Evolutionary conservation across 2,797 vertebrate species (phyloP).

Genomic region (Dryobates pubescens): DNA sequence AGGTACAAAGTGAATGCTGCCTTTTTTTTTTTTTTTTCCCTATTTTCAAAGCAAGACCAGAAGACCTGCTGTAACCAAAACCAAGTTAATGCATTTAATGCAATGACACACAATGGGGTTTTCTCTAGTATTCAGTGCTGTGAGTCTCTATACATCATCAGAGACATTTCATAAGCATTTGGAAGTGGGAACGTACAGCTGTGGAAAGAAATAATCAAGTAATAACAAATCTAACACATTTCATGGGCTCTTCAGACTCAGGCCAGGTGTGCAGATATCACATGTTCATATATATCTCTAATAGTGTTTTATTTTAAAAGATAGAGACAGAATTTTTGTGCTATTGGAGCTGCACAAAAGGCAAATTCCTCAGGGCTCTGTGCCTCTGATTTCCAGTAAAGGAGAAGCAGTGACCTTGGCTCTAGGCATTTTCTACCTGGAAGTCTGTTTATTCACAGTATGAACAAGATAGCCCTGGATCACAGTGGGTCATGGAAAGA

Average conservation of each 20-base stretch:
- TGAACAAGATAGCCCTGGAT: background rate
- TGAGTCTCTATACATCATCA: background rate
- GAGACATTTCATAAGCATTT: background rate
- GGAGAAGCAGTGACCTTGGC: background rate
- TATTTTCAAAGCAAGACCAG: background rate
- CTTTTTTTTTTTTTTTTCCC: background rate
- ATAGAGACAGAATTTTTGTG: background rate
- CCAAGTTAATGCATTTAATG: background rate
- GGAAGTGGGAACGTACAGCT: background rate
- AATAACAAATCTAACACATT: constrained; percentile 20
- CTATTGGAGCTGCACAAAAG: background rate
- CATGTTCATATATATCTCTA: background rate
- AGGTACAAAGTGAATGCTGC: background rate
- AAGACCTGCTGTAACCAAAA: background rate
- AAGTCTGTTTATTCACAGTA: background rate
- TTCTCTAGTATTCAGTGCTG: background rate
- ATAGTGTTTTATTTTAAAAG: background rate
- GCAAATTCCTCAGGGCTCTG: background rate
- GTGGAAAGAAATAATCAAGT: constrained; percentile 40
- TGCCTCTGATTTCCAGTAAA: background rate
- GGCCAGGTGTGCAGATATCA: background rate
- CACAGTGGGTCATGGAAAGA: background rate
- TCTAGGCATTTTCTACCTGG: background rate
- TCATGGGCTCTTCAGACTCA: background rate
- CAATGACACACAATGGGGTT: background rate